Evolutionary conservation across 2,113 vertebrate genomes (phyloP), one percentile per base, ranked within the genome.

Genomic region (Dendropsophus ebraccatus): DNA sequence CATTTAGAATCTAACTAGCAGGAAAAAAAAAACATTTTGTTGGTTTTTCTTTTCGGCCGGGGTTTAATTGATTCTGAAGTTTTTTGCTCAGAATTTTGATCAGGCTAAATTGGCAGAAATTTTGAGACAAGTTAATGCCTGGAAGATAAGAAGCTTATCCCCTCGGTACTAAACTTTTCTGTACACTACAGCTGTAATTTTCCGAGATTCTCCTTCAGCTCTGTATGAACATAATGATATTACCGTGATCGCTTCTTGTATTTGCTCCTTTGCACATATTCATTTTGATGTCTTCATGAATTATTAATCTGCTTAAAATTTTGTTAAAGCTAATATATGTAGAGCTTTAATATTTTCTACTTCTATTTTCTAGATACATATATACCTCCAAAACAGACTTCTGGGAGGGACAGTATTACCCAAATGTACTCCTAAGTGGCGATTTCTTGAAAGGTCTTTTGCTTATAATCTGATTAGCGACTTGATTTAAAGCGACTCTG

Each of bases 11-110:
- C 14, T 30, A 81, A 74, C 35, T 14, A 56, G 84, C 77, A 60
- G n/a, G n/a, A n/a, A n/a, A n/a, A n/a, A 47, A 58, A 74, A 62
- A 70, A 81, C 32, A n/a, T 37, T n/a, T 80, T 60, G 52, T 80
- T 81, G 19, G 30, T 79, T 86, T n/a, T 86, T 81, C 69, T 45
- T 62, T 62, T 25, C 41, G 73, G 77, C 21, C 16, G 17, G 5
- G 52, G 32, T 56, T 49, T 86, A 60, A 81, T 86, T 86, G 75
- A 80, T 86, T 80, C 76, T 30, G 76, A 86, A 78, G 65, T 85
- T 60, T 79, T 85, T 60, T 79, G 75, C 60, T 72, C 32, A 47
- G 65, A 80, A 86, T 79, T 32, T 79, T 79, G 56, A 85, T 80
- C 83, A 86, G 65, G 32, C 60, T 72, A 65, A 47, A 72, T 86